Evolutionary conservation across 2,888 invertebrate species (phyloP).

Genomic region (Ormyrus nitidulus): DNA sequence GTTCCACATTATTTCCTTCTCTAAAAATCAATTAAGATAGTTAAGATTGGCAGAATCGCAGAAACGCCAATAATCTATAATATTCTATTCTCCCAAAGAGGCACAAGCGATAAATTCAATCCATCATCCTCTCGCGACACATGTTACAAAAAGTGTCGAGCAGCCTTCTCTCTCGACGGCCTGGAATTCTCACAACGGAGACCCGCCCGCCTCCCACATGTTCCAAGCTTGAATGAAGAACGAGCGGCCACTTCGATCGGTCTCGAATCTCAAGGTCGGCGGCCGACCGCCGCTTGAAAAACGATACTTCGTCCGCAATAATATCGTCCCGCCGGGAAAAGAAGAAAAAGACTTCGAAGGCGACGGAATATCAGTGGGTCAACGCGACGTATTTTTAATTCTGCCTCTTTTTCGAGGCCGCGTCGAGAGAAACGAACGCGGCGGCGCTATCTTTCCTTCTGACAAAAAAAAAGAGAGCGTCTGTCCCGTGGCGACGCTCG

Average conservation of each 20-base stretch:
- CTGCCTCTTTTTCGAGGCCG: not conserved
- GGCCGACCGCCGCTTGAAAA: constrained; percentile 30
- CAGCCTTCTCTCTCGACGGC: too few species aligned
- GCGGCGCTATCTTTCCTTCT: constrained; percentile 5
- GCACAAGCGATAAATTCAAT: too few species aligned
- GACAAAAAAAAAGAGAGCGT: not conserved
- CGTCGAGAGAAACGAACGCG: constrained; percentile 6
- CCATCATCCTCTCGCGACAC: too few species aligned
- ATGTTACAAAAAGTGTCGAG: too few species aligned
- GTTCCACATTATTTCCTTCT: too few species aligned
- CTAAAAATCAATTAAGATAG: too few species aligned
- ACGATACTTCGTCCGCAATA: constrained; percentile 27
- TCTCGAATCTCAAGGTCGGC: constrained; percentile 24
- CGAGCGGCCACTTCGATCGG: constrained; percentile 4
- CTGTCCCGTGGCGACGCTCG: constrained; percentile 1
- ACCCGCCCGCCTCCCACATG: not conserved
- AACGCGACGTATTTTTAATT: constrained; percentile 21
- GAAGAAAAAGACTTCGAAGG: too few species aligned
- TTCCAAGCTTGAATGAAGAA: not conserved
- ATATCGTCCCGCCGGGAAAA: constrained; percentile 8
- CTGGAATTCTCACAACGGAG: too few species aligned
- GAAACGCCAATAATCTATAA: too few species aligned
- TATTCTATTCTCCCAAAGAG: too few species aligned
- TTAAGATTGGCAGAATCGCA: too few species aligned
- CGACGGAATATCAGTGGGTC: not conserved